These are phyloP conservation scores for Elmis aenea DNA, from an alignment of 2,888 invertebrate species.

Conservation along the genomic window DNA sequence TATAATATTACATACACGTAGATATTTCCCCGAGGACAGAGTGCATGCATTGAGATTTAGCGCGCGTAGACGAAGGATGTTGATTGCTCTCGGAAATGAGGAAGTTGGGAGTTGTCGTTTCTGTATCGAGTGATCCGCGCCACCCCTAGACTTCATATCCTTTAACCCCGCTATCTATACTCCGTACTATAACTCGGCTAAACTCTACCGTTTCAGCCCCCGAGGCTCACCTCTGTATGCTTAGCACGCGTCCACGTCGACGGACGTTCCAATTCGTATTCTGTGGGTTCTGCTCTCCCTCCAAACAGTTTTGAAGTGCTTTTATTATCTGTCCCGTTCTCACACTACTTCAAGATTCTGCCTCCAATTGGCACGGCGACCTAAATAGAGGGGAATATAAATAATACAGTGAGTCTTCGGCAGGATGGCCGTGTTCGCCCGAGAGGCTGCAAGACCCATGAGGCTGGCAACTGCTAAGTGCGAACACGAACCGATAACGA, in stretches of 20 bases:
- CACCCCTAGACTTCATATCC: slow-evolving; percentile 19
- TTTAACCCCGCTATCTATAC: slow-evolving; percentile 12
- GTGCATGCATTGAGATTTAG: slow-evolving; percentile 22
- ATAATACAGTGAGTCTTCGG: slow-evolving; percentile 11
- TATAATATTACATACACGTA: too few species aligned
- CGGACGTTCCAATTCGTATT: slow-evolving; percentile 21
- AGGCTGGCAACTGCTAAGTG: slow-evolving; percentile 9
- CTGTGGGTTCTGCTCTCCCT: slow-evolving; percentile 14
- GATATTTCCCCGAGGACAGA: slow-evolving; percentile 8
- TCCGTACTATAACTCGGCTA: slow-evolving; percentile 7
- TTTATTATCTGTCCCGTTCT: slow-evolving; percentile 25
- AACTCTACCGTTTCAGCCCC: slow-evolving; percentile 12
- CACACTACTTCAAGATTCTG: slow-evolving; percentile 20
- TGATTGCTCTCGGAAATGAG: slow-evolving; percentile 23
- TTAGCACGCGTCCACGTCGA: slow-evolving; percentile 15
- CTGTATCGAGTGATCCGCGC: slow-evolving; percentile 22
- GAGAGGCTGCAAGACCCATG: slow-evolving; percentile 5
- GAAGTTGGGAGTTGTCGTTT: slow-evolving; percentile 22
- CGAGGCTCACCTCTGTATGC: slow-evolving; percentile 19
- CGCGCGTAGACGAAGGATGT: slow-evolving; percentile 20
- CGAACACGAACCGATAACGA: slow-evolving; percentile 11
- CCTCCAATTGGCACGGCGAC: slow-evolving; percentile 18
- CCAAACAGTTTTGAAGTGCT: slow-evolving; percentile 26
- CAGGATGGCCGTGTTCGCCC: slow-evolving; percentile 9
- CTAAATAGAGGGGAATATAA: slow-evolving; percentile 14